Evolutionary conservation across 2,888 invertebrate species (phyloP), one percentile per base, ranked within the genome.

Genomic region (Doris montereyensis): DNA sequence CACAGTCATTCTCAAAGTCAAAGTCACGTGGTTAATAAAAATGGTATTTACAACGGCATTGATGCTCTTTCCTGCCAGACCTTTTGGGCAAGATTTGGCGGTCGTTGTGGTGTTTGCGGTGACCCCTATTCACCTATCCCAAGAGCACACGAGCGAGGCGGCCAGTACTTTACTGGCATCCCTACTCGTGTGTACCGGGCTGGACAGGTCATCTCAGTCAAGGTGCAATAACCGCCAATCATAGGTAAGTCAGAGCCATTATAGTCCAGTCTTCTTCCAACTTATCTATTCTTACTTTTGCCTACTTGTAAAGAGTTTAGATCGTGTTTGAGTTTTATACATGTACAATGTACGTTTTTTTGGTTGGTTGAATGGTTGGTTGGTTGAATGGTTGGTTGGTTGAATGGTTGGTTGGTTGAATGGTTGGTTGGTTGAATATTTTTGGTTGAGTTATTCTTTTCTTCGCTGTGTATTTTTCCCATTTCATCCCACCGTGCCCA

Each of bases 81-180:
- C 30, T 35, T 79, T 0, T 79, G 79, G 79, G 72, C 32, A 3
- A 34, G 79, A 30, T 79, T 81, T 57, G 72, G 62, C 0, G 85
- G 85, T 8, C 60, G 65, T 24, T 85, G 85, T 75, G 85, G 84
- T 3, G 85, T 85, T 10, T 85, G 85, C 65, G 85, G 85, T 0
- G 85, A 85, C 75, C 80, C 83, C 10, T 83, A 79, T 75, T 34
- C 62, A 0, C 84, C 83, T 0, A 68, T 57, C 0, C 85, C 85
- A 4, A 82, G 85, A 30, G 80, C 82, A 1, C 85, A 85, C 73
- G 85, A 85, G 77, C 41, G 83, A n/a, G 83, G 84, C 0, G 85
- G 85, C 2, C 57, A 71, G 24, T 84, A 74, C 60, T 85, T 83
- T 78, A 57, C 68, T 13, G 85, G 83, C 1, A 80, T 80, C 10